A percentile compares a stretch with the other conserved stretches of the same genome.
These are phyloP conservation scores for Ptilodon capucinus DNA, from an alignment of 2,888 invertebrate genomes.

Conservation along the genomic window DNA sequence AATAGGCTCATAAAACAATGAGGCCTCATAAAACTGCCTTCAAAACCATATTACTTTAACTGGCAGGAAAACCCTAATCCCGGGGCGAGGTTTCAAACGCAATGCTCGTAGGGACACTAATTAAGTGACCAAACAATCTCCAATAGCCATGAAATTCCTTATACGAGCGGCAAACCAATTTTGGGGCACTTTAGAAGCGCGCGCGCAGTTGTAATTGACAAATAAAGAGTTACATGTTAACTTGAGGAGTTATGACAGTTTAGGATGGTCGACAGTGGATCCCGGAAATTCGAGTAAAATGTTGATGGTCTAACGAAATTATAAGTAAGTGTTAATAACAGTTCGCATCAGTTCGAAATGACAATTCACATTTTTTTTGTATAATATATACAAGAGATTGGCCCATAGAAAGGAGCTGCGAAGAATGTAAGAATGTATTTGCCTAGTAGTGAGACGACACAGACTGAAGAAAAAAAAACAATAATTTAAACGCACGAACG, in stretches of 20 bases:
- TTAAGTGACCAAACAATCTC: slow-evolving; percentile 73
- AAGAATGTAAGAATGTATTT: too few species aligned
- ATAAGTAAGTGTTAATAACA: too few species aligned
- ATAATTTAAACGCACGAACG: too few species aligned
- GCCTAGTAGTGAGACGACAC: too few species aligned
- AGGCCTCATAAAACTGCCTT: slow-evolving; percentile 52
- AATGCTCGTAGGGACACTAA: slow-evolving; percentile 62
- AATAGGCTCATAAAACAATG: slow-evolving; percentile 59
- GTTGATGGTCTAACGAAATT: not conserved
- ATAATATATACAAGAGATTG: too few species aligned
- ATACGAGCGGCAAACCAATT: slow-evolving; percentile 74
- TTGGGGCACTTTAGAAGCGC: slow-evolving; percentile 63
- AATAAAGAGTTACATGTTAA: slow-evolving; percentile 64
- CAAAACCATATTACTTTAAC: slow-evolving; percentile 56
- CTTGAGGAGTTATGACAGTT: slow-evolving; percentile 49
- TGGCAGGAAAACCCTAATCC: slow-evolving; percentile 56
- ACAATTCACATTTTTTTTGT: too few species aligned
- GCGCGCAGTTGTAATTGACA: slow-evolving; percentile 65
- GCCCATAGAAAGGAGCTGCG: too few species aligned
- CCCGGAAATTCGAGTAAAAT: not conserved
- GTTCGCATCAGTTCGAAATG: too few species aligned
- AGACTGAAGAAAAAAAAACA: too few species aligned
- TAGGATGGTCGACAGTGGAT: slow-evolving; percentile 21
- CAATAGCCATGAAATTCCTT: slow-evolving; percentile 78
- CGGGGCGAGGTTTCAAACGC: slow-evolving; percentile 55